phyloP scores from a whole-genome alignment of 2,888 invertebrate species.

The Luffia ferchaultella region DNA sequence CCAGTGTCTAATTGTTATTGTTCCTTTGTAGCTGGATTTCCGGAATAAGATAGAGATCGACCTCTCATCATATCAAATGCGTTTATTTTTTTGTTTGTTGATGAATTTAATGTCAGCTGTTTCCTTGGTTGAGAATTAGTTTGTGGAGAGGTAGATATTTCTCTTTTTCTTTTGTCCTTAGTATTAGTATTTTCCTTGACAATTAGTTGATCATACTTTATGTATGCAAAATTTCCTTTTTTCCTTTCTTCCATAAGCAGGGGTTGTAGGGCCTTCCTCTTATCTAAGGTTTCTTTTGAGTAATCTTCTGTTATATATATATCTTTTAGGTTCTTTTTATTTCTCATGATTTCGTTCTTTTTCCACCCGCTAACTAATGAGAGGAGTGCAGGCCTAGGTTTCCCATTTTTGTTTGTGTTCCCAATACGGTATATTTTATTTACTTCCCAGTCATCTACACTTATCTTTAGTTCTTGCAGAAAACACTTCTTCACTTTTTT shows the following conservation, averaged over 20 bases:
- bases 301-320: slow-evolving; percentile 13
- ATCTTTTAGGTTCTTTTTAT: too few species aligned
- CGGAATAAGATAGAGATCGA: not conserved
- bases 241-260: slow-evolving; percentile 3
- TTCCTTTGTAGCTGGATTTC: not conserved
- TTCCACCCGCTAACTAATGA: slow-evolving; percentile 11
- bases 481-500: not conserved
- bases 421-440: not conserved
- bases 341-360: too few species aligned
- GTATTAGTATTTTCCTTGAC: slow-evolving; percentile 4
- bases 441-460: not conserved
- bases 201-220: too few species aligned
- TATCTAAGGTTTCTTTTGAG: slow-evolving; percentile 13
- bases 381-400: slow-evolving; percentile 11
- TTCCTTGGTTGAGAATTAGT: slow-evolving; percentile 1
- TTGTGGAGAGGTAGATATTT: slow-evolving; percentile 3
- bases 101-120: not conserved
- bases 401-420: slow-evolving; percentile 4
- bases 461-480: not conserved
- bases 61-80: not conserved
- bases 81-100: not conserved
- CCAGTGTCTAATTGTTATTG: not conserved
- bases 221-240: slow-evolving; percentile 14
- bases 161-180: slow-evolving; percentile 12
- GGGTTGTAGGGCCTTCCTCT: slow-evolving; percentile 13